Evolutionary conservation across 2,113 vertebrate species (phyloP).

Genomic region (Marcusenius ussheri): DNA sequence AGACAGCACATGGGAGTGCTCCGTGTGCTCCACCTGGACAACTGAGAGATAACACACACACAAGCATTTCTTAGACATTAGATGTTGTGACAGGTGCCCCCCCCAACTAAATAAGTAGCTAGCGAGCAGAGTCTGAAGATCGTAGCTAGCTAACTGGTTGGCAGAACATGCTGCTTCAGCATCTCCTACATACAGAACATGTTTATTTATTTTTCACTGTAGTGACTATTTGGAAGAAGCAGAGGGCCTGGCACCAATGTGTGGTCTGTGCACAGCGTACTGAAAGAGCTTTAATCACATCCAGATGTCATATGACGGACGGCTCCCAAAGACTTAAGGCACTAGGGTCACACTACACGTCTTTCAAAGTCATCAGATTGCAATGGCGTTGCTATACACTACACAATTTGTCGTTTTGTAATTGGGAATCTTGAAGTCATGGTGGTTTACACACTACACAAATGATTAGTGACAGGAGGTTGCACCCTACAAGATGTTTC

Average conservation of each 20-base stretch:
- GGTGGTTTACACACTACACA: not conserved
- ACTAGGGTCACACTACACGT: not conserved
- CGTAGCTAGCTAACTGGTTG: not conserved
- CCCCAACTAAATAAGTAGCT: not conserved
- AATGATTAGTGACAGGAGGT: not conserved
- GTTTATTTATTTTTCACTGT: not conserved
- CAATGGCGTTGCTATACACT: not conserved
- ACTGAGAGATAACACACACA: conserved; percentile 27
- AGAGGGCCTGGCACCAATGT: not conserved
- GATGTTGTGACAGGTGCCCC: not conserved
- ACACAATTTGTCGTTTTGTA: not conserved
- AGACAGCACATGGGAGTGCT: conserved; percentile 39
- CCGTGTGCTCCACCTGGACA: conserved; percentile 46
- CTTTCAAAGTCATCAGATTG: not conserved
- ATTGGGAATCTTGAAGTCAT: not conserved
- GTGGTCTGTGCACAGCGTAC: not conserved
- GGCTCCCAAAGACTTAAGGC: not conserved
- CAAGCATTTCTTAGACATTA: not conserved
- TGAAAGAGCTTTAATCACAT: not conserved
- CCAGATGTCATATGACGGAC: not conserved
- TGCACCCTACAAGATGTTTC: not conserved
- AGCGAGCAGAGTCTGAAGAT: not conserved
- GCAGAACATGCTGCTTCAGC: not conserved
- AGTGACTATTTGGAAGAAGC: not conserved
- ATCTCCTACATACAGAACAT: not conserved